phyloP scores from a whole-genome alignment of 1,140 invertebrate species.

The Parapsyche elsis region DNA sequence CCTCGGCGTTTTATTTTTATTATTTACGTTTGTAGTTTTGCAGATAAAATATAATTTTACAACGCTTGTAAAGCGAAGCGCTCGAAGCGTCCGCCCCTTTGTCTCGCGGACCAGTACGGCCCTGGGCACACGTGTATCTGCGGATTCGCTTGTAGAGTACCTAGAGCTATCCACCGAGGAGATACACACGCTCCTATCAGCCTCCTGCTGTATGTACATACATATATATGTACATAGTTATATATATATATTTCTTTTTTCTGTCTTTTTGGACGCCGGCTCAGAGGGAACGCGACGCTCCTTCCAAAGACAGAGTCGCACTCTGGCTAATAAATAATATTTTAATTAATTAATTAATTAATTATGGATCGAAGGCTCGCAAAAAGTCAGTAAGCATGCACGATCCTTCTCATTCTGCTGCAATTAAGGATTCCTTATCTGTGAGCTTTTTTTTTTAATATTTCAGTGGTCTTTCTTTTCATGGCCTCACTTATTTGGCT shows the following conservation, averaged over 20 bases:
- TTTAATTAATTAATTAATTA: no score
- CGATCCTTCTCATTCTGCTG: no score
- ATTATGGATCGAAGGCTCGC: no score
- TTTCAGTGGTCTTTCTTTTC: no score
- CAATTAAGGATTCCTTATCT: no score
- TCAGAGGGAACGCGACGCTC: constrained; percentile 48
- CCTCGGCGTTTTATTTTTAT: no score
- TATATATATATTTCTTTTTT: constrained; percentile 46
- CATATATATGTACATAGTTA: no score
- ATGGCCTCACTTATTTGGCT: no score
- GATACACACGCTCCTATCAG: constrained; percentile 34
- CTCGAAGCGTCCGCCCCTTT: constrained; percentile 6
- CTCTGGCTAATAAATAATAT: not conserved
- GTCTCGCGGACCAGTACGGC: not conserved
- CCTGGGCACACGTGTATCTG: not conserved
- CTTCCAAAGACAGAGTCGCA: constrained; percentile 3
- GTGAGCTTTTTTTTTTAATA: no score
- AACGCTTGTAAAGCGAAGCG: not conserved
- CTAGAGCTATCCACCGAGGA: not conserved
- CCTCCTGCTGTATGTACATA: constrained; percentile 20
- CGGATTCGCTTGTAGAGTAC: not conserved
- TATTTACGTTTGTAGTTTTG: no score
- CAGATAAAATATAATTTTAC: not conserved
- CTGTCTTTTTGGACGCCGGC: constrained; percentile 53
- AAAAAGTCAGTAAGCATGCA: no score